phyloP scores from a whole-genome alignment of 2,113 vertebrate species.

The Rhynchomys soricoides region DNA sequence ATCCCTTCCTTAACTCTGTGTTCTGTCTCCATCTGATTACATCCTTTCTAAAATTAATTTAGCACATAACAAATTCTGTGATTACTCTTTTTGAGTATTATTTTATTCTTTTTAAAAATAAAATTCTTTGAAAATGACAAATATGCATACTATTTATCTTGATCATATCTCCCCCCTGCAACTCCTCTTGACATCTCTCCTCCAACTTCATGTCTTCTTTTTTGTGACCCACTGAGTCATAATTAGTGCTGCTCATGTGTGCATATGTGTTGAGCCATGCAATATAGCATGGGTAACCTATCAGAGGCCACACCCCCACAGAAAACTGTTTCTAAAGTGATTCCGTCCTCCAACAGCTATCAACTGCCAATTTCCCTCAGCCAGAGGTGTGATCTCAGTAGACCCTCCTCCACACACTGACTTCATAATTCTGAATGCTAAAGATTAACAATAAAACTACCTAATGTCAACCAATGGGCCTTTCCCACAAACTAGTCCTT shows the following conservation, averaged over 20 bases:
- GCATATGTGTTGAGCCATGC: not conserved
- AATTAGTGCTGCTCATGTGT: not conserved
- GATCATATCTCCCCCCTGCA: not conserved
- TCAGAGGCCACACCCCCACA: not conserved
- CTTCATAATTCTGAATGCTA: slow-evolving; percentile 47
- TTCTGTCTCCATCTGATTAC: not conserved
- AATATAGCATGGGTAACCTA: not conserved
- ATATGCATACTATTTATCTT: not conserved
- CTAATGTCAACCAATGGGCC: slow-evolving; percentile 55
- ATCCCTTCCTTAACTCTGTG: not conserved
- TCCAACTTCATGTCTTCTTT: not conserved
- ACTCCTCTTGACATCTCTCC: not conserved
- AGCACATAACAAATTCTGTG: not conserved
- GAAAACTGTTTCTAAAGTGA: not conserved
- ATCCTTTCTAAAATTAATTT: not conserved
- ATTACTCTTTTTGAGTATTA: not conserved
- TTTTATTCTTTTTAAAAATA: not conserved
- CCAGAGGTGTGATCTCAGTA: not conserved
- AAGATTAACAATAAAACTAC: slow-evolving; percentile 58
- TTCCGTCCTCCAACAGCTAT: not conserved
- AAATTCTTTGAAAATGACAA: not conserved
- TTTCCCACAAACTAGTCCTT: slow-evolving; percentile 45
- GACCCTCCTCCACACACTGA: not conserved
- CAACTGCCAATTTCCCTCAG: not conserved
- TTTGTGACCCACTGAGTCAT: not conserved